Evolutionary conservation across 2,113 vertebrate genomes (phyloP).

Genomic region (Cyprinodon variegatus): DNA sequence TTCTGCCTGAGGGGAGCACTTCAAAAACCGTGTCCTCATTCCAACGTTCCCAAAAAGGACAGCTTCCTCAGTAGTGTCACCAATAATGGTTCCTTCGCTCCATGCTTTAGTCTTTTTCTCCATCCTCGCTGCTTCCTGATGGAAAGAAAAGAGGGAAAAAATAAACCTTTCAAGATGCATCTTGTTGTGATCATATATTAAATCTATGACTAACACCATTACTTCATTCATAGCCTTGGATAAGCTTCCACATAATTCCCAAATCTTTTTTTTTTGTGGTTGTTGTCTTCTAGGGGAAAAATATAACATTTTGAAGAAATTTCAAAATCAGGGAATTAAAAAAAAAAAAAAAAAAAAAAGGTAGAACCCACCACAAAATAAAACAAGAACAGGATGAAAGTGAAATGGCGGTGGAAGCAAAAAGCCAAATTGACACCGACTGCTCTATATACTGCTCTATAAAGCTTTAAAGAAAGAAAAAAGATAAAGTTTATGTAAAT

Average conservation of each 20-base stretch:
- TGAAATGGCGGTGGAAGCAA: background rate
- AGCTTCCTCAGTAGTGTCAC: slow-evolving; percentile 27
- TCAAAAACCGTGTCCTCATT: slow-evolving; percentile 44
- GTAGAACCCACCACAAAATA: background rate
- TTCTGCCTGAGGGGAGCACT: slow-evolving; percentile 71
- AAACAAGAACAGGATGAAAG: background rate
- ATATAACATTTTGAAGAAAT: background rate
- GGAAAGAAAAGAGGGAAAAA: slow-evolving; percentile 30
- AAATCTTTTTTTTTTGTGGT: too few relatives aligned
- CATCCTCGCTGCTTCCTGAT: slow-evolving; percentile 95
- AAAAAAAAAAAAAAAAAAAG: too few relatives aligned
- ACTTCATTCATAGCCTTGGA: too few relatives aligned
- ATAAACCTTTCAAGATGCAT: background rate
- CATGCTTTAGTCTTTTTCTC: slow-evolving; percentile 88
- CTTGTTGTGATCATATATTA: background rate
- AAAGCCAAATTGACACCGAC: background rate
- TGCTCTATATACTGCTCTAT: background rate
- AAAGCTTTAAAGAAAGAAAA: too few relatives aligned
- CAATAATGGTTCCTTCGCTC: slow-evolving; percentile 42
- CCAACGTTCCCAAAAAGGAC: slow-evolving; percentile 48
- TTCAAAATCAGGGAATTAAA: too few relatives aligned
- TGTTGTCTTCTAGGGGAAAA: too few relatives aligned
- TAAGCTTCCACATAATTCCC: too few relatives aligned
- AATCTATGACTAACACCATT: too few relatives aligned
- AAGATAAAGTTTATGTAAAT: too few relatives aligned